phyloP scores from a whole-genome alignment of 2,888 invertebrate species.

The Blastobasis lacticolella region DNA sequence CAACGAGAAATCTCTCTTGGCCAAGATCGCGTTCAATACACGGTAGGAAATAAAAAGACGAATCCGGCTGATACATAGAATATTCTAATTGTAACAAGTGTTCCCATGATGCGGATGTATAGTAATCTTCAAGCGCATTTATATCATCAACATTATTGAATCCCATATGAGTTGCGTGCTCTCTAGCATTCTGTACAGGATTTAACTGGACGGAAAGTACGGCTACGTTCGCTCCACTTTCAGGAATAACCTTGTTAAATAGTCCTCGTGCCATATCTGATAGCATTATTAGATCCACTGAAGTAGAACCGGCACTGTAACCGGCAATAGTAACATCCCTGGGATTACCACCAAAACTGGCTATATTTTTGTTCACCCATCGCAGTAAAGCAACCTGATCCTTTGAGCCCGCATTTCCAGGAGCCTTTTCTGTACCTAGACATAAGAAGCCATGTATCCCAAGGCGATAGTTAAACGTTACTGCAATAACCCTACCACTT shows the following conservation, averaged over 20 bases:
- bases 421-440: conserved; percentile 17
- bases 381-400: conserved; percentile 15
- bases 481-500: conserved; percentile 12
- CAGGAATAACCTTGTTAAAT: conserved; percentile 14
- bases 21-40: conserved; percentile 20
- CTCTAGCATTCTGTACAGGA: conserved; percentile 7
- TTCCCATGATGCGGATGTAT: background rate
- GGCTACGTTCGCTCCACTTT: conserved; percentile 10
- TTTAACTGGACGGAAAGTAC: conserved; percentile 6
- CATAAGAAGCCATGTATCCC: conserved; percentile 18
- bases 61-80: conserved; percentile 9
- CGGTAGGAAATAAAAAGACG: conserved; percentile 13
- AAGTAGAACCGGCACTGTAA: conserved; percentile 11
- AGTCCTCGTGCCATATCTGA: conserved; percentile 13
- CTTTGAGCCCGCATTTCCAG: conserved; percentile 20
- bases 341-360: conserved; percentile 16
- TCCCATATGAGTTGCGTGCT: conserved; percentile 2
- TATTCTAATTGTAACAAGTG: background rate
- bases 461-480: conserved; percentile 19
- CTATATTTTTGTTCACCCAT: conserved; percentile 18
- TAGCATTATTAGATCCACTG: conserved; percentile 13
- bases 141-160: conserved; percentile 11
- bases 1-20: conserved; percentile 25
- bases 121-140: conserved; percentile 14
- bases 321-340: conserved; percentile 15